Conservation (phyloP, 2,888 invertebrate genomes). For the Hydrotaea cyrtoneurina region DNA sequence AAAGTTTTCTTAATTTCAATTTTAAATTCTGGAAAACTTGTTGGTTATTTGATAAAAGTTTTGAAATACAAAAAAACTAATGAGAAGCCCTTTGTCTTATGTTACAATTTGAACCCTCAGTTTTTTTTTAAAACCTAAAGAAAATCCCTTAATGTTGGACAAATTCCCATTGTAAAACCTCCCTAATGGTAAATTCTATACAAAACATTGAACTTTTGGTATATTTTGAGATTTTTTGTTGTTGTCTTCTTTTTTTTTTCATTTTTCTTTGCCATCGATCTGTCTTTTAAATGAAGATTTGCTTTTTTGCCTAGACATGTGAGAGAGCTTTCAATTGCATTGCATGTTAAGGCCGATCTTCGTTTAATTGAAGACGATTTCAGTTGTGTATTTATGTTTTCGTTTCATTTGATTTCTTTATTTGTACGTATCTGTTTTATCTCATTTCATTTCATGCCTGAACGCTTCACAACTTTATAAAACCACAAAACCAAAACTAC, state of each 20-base stretch:
- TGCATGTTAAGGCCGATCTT: conserved; percentile 34
- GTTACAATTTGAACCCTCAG: too few species aligned
- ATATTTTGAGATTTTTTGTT: too few species aligned
- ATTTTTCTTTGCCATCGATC: neutral
- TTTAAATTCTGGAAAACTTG: too few species aligned
- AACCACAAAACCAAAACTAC: conserved; percentile 44
- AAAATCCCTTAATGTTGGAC: too few species aligned
- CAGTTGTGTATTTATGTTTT: conserved; percentile 48
- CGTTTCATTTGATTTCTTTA: conserved; percentile 61
- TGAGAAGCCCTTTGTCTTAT: too few species aligned
- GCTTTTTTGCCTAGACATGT: neutral
- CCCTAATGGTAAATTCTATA: too few species aligned
- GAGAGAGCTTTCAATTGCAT: neutral
- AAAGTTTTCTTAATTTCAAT: too few species aligned
- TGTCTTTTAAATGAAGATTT: neutral
- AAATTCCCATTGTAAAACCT: too few species aligned
- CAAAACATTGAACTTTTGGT: too few species aligned
- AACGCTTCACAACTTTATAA: conserved; percentile 60
- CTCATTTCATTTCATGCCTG: conserved; percentile 69
- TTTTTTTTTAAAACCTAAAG: too few species aligned
- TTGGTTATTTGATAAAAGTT: too few species aligned
- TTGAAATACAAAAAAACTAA: too few species aligned
- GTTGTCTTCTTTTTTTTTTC: neutral
- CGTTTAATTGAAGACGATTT: conserved; percentile 35
- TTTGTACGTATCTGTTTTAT: conserved; percentile 63